These are phyloP conservation scores for Lepisosteus oculatus DNA, from an alignment of 2,113 vertebrate species.

Conservation along the genomic window DNA sequence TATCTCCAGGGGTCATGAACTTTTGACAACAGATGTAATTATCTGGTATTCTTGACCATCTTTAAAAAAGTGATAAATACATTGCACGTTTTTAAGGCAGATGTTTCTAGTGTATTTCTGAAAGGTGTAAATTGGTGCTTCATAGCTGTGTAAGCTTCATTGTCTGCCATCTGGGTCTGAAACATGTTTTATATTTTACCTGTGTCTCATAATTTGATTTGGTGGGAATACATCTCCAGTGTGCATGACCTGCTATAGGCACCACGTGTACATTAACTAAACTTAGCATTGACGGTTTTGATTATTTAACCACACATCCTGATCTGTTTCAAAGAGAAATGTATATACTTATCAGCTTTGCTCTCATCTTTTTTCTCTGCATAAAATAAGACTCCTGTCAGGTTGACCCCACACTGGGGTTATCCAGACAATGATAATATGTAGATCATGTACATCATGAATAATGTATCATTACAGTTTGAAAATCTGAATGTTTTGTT, in stretches of 20 bases:
- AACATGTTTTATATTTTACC: constrained; percentile 45
- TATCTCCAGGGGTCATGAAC: too few relatives aligned
- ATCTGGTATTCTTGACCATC: too few relatives aligned
- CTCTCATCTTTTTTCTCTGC: constrained; percentile 21
- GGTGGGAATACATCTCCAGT: not conserved
- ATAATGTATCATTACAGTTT: constrained; percentile 5
- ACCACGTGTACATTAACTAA: too few relatives aligned
- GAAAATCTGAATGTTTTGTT: constrained; percentile 8
- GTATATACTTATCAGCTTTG: constrained; percentile 32
- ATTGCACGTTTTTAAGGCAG: too few relatives aligned
- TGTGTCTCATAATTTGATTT: constrained; percentile 26
- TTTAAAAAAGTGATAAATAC: too few relatives aligned
- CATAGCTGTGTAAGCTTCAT: constrained; percentile 36
- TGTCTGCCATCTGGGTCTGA: constrained; percentile 25
- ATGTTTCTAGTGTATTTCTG: too few relatives aligned
- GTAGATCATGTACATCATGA: constrained; percentile 37
- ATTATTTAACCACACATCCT: constrained; percentile 37
- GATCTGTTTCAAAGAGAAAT: constrained; percentile 8
- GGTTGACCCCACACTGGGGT: constrained; percentile 28
- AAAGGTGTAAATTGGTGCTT: constrained; percentile 36
- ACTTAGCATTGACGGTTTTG: constrained; percentile 22
- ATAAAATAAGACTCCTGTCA: constrained; percentile 42
- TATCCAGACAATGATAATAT: constrained; percentile 26
- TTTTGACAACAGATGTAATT: too few relatives aligned
- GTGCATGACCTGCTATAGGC: too few relatives aligned